Base-by-base conservation (phyloP, 1,140 invertebrate genomes). In the Akabosia matsudoensis region DNA sequence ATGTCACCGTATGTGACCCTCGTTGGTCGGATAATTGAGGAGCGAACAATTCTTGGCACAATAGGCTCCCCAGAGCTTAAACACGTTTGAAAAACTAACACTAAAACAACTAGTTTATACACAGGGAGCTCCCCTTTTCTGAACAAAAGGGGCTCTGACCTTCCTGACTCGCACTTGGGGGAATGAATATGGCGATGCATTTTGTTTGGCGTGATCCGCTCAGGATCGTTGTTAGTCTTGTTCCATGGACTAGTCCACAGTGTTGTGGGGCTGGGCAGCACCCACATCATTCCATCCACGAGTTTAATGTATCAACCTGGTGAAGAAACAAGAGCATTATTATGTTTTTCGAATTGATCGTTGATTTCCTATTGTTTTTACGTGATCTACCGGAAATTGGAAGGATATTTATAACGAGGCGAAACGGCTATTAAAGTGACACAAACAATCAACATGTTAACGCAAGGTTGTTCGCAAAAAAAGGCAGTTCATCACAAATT, bases 1-100 rank as follows among this genome's bases (percentile, higher is more conserved):
- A 81, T 79, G 37, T 81, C 80, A 33, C 78, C 78, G 67, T 81
- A 81, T 37, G 75, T 81, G n/a, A 81, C 80, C 16, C 80, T 30
- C 18, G 78, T 79, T 33, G 80, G 80, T 26, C 74, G 70, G 4
- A 80, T 67, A 13, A 75, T 54, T 7, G 79, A 80, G 14, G 79
- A 77, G 13, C 79, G 72, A 13, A 73, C 74, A 28, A 26, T 76
- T 67, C 79, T 76, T 37, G 74, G 31, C 67, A 37, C 52, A 67
- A 72, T 51, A 7, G 70, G 70, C 70, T 72, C 70, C 13, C 33
- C 70, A 3, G 70, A 72, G 70, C 70, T 26, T n/a, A 61, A 13
- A 67, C 3, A 28, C 13, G 28, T 67, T 28, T 67, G 26, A 4
- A 67, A 67, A 28, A 30, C 24, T 30, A 67, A 67, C 1, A 67